Evolutionary conservation across 2,113 vertebrate genomes (phyloP), one percentile per base, ranked within the genome.

Genomic region (Lathamus discolor): DNA sequence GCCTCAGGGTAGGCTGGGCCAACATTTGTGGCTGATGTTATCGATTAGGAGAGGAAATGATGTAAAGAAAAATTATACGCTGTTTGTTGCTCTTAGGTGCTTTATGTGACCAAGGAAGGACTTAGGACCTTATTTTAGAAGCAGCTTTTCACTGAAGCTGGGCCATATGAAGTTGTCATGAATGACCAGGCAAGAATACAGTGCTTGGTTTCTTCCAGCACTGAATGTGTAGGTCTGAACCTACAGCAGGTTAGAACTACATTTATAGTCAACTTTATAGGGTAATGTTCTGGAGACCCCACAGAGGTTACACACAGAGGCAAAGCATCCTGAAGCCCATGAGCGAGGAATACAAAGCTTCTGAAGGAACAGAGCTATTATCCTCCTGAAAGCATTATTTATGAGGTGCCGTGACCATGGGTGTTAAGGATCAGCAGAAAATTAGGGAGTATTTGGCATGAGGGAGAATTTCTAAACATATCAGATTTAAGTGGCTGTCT

Each of bases 401-500:
- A 88, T 86, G 69, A 86, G 69, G 22, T 74, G 27, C 64, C 78
- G 51, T 92, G 93, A 86, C 83, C 61, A 35, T 2, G 44, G 39
- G 39, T 72, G 93, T 88, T 90, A 95, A 86, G 51, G 80, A 92
- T 94, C 92, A 95, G 70, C 51, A 61, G 85, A 90, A 93, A 93
- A 88, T 81, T 70, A 86, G 69, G 92, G 88, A 94, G 95, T 68
- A 57, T 95, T 86, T 94, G 20, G 4, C 43, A 17, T 28, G 43
- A 90, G 79, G 61, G 69, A 90, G 85, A 75, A 61, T 93, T 90
- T 81, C 88, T 78, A 94, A 95, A 86, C 90, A 52, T 86, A 88
- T 90, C 94, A 81, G 86, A 86, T 95, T 93, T 78, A 94, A 95
- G 92, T 52, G 62, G 20, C 68, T 96, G 18, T 94, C 73, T 83